A percentile compares a stretch with the other conserved stretches of the same genome.
Evolutionary conservation across 2,113 vertebrate species (phyloP).

Genomic region (Solea senegalensis): DNA sequence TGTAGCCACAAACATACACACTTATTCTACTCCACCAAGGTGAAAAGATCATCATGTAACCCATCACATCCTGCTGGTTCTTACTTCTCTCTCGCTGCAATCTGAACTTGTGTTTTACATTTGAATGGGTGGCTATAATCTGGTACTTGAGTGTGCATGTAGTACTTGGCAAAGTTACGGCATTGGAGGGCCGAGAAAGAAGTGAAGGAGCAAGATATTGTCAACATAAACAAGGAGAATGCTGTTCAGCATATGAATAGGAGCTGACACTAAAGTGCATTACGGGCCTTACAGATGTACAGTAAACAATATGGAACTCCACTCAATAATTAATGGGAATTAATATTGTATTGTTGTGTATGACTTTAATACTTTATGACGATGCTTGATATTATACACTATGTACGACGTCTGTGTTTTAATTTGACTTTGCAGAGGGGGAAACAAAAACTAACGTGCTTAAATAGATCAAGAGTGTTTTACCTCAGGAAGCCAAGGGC

Average conservation of each 20-base stretch:
- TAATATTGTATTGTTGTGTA: constrained; percentile 35
- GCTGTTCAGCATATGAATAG: constrained; percentile 44
- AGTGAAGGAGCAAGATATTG: constrained; percentile 31
- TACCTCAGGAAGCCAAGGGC: constrained; percentile 79
- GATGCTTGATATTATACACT: not conserved
- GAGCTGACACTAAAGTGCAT: constrained; percentile 16
- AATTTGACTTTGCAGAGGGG: not conserved
- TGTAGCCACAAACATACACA: constrained; percentile 31
- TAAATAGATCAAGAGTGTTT: constrained; percentile 37
- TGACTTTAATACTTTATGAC: not conserved
- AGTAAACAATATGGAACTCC: constrained; percentile 29
- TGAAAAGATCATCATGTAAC: constrained; percentile 19
- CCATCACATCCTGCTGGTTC: constrained; percentile 1
- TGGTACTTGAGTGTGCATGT: constrained; percentile 5
- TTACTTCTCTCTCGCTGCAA: constrained; percentile 4
- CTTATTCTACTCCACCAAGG: constrained; percentile 23
- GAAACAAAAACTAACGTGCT: not conserved
- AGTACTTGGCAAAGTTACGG: not conserved
- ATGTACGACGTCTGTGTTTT: constrained; percentile 3
- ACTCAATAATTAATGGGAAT: constrained; percentile 31
- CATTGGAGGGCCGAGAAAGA: not conserved
- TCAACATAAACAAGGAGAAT: constrained; percentile 22
- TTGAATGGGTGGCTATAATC: constrained; percentile 44
- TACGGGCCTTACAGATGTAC: constrained; percentile 12
- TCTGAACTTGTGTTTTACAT: constrained; percentile 46